Base-by-base conservation (phyloP, 2,797 vertebrate species). In the Acropternis orthonyx region DNA sequence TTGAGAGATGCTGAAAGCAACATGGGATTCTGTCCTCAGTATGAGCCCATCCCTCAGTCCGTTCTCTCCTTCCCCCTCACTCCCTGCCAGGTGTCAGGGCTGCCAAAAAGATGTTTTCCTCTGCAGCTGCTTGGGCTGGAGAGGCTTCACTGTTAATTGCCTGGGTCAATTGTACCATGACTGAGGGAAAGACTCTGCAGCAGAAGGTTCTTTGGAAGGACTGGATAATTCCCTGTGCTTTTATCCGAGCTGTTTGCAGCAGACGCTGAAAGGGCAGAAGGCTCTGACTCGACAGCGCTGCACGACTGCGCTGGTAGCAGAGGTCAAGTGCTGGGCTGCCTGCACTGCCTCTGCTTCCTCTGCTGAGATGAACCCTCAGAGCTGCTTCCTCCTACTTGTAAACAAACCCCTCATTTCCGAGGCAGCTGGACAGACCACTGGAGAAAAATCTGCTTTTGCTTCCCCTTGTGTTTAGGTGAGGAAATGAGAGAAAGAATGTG, bases 361-460 rank as follows among this genome's bases (percentile, higher is more conserved):
- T 85, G 79, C 84, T 66, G 44, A 1, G 71, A 80, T 17, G 59
- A 90, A 34, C 83, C 77, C 34, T 18, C 2, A 1, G 75, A 62
- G 71, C 81, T 49, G 65, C 87, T 93, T 89, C 94, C 95, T 90
- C 54, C 75, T 54, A 34, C 84, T 41, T 75, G 75, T 91, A 93
- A 94, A 95, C 92, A 94, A 61, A 92, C 59, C 66, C 82, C 74
- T 67, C 65, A 10, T 79, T 96, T 94, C 94, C 89, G 48, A 5
- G 72, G 58, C 82, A 18, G 43, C 68, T 11, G 27, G 71, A 85
- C 68, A 13, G 71, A 69, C 49, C 82, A 12, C 71, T 2, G 6
- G 88, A 77, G 91, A 87, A 52, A 92, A 91, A 86, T 59, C 82
- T 62, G 79, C 89, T 84, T 85, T 85, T 92, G 85, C 95, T 95